Base-by-base conservation (phyloP, 2,888 invertebrate species). In the Melieria crassipennis region DNA sequence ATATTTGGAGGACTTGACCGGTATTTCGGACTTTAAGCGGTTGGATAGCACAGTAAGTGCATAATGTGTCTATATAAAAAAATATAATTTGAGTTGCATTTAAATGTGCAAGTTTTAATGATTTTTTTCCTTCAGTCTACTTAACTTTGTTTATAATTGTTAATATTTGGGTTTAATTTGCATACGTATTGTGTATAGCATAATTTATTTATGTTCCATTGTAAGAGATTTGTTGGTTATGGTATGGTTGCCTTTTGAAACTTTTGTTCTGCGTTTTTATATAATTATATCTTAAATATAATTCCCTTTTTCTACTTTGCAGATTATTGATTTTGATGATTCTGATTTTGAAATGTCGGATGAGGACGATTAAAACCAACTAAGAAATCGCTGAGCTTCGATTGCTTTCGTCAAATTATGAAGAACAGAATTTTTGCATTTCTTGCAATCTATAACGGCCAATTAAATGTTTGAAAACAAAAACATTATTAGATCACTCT, bases 1-100 rank as follows among this genome's bases (percentile, higher is more conserved):
- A 73, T 93, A 92, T 87, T 89, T 98, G 80, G 97, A 98, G 87
- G 92, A 94, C 76, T 85, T 98, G 4, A 95, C 96, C 0, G 96
- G 97, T 0, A 88, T 98, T 56, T 88, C 90, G 0, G 89, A 91
- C 72, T 87, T 92, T 75, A 90, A 90, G 77, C 86, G 90, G 70
- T 85, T 90, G 9, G 89, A 90, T 9, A 90, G 91, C 81, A 88
- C 90, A 85, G 89, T 89, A 70, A 67, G 63, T 65, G 11, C 30
- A 30, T 30, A 30, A 30, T 30, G 30, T 30, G 30, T 30, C 30
- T 30, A 30, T 2, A 30, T 30, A 30, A 30, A 30, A 16, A 30
- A 3, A 30, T 16, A 16, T 16, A 16, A 16, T 2, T 30, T 30
- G 30, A 30, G 30, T 30, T 30, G 30, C 30, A 30, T 30, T 30